Conservation (phyloP, 2,888 invertebrate genomes). For the Chloroclysta siterata region DNA sequence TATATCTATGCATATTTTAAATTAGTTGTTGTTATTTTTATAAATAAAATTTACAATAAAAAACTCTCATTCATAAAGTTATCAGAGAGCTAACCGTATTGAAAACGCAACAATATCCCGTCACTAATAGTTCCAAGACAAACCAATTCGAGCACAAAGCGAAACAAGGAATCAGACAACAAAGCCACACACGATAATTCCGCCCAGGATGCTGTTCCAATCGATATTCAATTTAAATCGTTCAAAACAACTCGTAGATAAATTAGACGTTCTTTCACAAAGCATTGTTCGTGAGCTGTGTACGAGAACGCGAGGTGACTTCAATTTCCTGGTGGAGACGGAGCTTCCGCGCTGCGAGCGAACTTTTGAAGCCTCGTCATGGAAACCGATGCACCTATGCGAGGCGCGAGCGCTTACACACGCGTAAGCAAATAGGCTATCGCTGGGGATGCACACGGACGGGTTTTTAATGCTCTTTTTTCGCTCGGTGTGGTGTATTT, state of each 20-base stretch:
- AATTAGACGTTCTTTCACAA: conserved; percentile 83
- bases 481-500: too few species aligned
- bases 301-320: conserved; percentile 66
- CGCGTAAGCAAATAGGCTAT: conserved; percentile 73
- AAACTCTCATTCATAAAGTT: conserved; percentile 24
- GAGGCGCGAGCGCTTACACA: conserved; percentile 54
- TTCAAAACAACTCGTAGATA: conserved; percentile 76
- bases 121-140: conserved; percentile 40
- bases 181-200: conserved; percentile 48
- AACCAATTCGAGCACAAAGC: conserved; percentile 41
- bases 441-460: conserved; percentile 44
- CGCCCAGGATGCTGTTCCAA: conserved; percentile 49
- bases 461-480: conserved; percentile 38
- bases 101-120: conserved; percentile 38
- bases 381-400: conserved; percentile 76
- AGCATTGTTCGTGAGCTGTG: conserved; percentile 74
- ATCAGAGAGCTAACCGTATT: conserved; percentile 27
- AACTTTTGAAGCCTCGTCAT: conserved; percentile 77
- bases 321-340: conserved; percentile 80
- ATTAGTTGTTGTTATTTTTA: too few species aligned
- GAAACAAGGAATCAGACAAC: conserved; percentile 47
- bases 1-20: too few species aligned
- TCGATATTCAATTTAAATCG: conserved; percentile 82
- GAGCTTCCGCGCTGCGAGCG: conserved; percentile 57
- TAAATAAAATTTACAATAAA: too few species aligned